Base-by-base conservation (phyloP, 2,888 invertebrate genomes). In the Iselma pallidipennis region DNA sequence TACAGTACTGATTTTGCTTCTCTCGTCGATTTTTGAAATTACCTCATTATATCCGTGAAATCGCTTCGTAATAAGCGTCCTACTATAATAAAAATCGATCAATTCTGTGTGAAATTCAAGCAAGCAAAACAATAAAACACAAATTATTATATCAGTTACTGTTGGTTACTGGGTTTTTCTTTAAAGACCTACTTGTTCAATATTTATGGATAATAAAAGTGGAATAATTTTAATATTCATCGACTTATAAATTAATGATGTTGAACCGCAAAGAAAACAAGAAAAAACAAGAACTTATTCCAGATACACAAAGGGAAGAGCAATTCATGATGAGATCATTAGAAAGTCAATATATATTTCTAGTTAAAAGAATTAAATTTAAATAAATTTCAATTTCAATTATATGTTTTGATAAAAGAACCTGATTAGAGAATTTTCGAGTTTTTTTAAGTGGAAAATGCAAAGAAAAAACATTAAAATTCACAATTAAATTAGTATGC, bases 311-410 rank as follows among this genome's bases (percentile, higher is more conserved):
- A 10, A 16, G 5, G 16, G 26, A 19, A 25, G 50, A 25, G 50
- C 29, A 23, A 50, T 25, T 50, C 50, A 50, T 12, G 37, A 37
- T 37, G 23, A 50, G 50, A 25, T 50, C 50, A 50, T 50, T 50
- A 50, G 25, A 50, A 50, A 50, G 50, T 50, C 19, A 25, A 23
- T 19, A 49, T 10, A 4, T 2, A n/a, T 7, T 4, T 4, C 0
- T 5, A 14, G 33, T 9, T 19, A 16, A 16, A 37, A 16, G 14
- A 16, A 7, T 16, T n/a, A n/a, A n/a, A 37, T 37, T 37, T 6
- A 31, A 31, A n/a, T n/a, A 5, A 19, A 37, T 37, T 19, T 19
- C 16, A 14, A 37, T 37, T 37, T 37, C 16, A 7, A 37, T 37
- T 37, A n/a, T n/a, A n/a, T 10, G 37, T 37, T 14, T 2, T 2